Evolutionary conservation across 1,140 invertebrate genomes (phyloP).

Genomic region (Brachionus calyciflorus): DNA sequence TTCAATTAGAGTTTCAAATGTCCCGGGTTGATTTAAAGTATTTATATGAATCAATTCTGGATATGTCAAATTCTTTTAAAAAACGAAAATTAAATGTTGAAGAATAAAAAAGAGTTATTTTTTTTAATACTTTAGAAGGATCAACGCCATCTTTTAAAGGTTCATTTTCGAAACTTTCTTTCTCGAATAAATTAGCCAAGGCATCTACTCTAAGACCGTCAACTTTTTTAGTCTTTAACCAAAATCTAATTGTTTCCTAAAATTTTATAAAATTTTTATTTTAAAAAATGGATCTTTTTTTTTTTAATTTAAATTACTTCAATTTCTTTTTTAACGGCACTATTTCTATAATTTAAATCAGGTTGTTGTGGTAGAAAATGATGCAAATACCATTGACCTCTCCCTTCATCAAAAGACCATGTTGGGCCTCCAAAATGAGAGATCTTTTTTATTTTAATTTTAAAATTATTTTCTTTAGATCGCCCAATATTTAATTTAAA

Average conservation of each 20-base stretch:
- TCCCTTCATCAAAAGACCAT: constrained; percentile 67
- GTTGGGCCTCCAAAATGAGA: constrained; percentile 67
- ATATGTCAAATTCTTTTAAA: constrained; percentile 1
- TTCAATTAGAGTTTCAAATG: constrained; percentile 62
- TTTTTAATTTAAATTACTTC: too few species aligned
- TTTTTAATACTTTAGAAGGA: neutral
- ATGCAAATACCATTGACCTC: constrained; percentile 72
- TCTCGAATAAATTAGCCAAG: constrained; percentile 53
- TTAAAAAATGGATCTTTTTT: constrained; percentile 51
- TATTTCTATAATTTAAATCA: constrained; percentile 72
- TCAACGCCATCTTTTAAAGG: neutral
- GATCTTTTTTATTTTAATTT: constrained; percentile 56
- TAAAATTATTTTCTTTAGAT: neutral
- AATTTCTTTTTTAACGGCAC: constrained; percentile 67
- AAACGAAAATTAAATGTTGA: neutral
- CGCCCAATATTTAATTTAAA: constrained; percentile 47
- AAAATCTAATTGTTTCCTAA: constrained; percentile 53
- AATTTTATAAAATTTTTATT: constrained; percentile 1
- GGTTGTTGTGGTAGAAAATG: constrained; percentile 71
- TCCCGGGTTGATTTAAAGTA: constrained; percentile 66
- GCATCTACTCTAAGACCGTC: constrained; percentile 57
- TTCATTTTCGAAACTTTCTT: constrained; percentile 51
- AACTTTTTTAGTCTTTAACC: constrained; percentile 54
- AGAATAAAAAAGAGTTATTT: too few species aligned
- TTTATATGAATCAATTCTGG: constrained; percentile 66